Evolutionary conservation across 2,888 invertebrate species (phyloP).

Genomic region (Sinelater perroti): DNA sequence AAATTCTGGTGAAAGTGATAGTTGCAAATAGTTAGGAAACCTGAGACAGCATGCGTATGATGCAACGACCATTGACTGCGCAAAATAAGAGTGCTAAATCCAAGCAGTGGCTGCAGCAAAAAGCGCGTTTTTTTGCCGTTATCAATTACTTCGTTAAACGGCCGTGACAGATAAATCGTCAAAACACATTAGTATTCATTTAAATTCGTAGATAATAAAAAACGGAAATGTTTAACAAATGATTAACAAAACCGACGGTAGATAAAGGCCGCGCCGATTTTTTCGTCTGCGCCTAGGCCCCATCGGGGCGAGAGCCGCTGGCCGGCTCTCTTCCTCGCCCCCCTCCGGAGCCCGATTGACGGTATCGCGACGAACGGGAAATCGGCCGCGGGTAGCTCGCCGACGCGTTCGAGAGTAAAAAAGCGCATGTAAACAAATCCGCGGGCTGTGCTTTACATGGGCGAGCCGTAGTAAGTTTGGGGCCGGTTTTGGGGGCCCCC

Average conservation of each 20-base stretch:
- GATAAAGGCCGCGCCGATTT: conserved; percentile 11
- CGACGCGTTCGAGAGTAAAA: too few relatives aligned
- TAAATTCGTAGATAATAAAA: conserved; percentile 15
- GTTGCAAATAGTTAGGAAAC: too few relatives aligned
- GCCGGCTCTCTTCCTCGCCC: too few relatives aligned
- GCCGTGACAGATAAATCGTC: conserved; percentile 7
- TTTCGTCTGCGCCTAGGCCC: too few relatives aligned
- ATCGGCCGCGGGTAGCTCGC: too few relatives aligned
- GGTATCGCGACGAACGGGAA: too few relatives aligned
- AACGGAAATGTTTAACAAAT: conserved; percentile 23
- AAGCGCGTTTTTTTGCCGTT: neutral
- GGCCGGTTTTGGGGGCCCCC: conserved; percentile 23
- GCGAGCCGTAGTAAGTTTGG: conserved; percentile 18
- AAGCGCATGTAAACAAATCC: conserved; percentile 21
- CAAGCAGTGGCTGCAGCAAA: neutral
- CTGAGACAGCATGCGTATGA: neutral
- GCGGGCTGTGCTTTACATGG: conserved; percentile 23
- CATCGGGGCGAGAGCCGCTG: too few relatives aligned
- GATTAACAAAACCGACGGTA: conserved; percentile 14
- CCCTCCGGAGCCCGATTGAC: too few relatives aligned
- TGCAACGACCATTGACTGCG: neutral
- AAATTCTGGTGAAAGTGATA: too few relatives aligned
- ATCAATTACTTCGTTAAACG: neutral
- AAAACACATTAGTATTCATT: conserved; percentile 16
- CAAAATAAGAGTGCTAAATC: neutral